These are phyloP conservation scores for Venustoraphidia nigricollis DNA, from an alignment of 2,888 invertebrate species.

Conservation along the genomic window DNA sequence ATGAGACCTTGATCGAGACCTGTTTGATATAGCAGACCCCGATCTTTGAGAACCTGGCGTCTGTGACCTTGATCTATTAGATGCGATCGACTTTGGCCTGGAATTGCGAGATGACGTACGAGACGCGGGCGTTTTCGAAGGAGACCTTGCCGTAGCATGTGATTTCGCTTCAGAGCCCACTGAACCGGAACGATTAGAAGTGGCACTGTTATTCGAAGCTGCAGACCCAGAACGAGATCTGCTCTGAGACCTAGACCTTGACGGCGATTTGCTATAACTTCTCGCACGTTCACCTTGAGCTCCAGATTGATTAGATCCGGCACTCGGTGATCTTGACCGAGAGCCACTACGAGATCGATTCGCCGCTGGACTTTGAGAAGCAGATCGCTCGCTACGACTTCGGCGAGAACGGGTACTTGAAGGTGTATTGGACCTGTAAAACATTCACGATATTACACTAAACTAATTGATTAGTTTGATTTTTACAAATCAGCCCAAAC, in stretches of 20 bases:
- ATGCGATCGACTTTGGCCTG: slow-evolving; percentile 18
- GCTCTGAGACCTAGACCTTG: neutral
- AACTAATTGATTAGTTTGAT: too few relatives aligned
- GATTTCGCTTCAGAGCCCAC: neutral
- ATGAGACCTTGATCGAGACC: slow-evolving; percentile 17
- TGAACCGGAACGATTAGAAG: slow-evolving; percentile 6
- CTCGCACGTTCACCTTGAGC: neutral
- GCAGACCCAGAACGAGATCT: slow-evolving; percentile 16
- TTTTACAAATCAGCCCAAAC: too few relatives aligned
- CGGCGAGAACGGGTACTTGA: too few relatives aligned
- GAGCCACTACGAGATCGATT: slow-evolving; percentile 11
- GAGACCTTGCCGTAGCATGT: neutral
- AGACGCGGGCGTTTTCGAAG: neutral
- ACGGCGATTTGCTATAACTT: slow-evolving; percentile 16
- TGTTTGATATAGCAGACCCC: slow-evolving; percentile 17
- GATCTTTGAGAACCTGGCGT: slow-evolving; percentile 34
- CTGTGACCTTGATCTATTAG: slow-evolving; percentile 28
- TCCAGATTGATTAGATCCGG: slow-evolving; percentile 7
- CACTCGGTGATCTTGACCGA: slow-evolving; percentile 9
- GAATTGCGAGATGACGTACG: neutral
- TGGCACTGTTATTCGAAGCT: slow-evolving; percentile 2
- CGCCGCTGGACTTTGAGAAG: slow-evolving; percentile 8
- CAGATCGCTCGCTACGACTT: neutral
- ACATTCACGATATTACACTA: too few relatives aligned
- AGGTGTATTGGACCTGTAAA: too few relatives aligned